phyloP scores from a whole-genome alignment of 2,113 vertebrate species.

The Poicephalus meyeri region DNA sequence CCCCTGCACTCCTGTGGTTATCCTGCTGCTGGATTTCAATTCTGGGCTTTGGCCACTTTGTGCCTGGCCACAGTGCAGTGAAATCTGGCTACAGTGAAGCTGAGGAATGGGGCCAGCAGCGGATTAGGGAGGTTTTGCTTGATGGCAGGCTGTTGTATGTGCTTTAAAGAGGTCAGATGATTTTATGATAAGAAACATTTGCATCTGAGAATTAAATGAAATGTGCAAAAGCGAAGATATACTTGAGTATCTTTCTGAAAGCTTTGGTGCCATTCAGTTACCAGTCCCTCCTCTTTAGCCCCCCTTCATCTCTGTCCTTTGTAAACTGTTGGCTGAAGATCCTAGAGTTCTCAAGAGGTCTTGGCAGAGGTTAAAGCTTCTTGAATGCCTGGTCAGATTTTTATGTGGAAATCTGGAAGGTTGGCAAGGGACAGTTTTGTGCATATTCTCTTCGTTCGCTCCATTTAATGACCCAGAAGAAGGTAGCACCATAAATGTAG shows the following conservation, averaged over 20 bases:
- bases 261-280: neutral
- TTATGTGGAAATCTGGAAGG: constrained; percentile 9
- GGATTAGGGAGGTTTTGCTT: neutral
- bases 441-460: neutral
- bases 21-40: neutral
- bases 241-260: neutral
- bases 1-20: neutral
- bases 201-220: neutral
- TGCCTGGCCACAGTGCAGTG: neutral
- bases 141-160: neutral
- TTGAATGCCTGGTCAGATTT: constrained; percentile 18
- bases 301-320: neutral
- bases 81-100: neutral
- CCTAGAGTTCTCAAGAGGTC: neutral
- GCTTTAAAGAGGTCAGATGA: neutral
- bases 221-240: neutral
- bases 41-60: neutral
- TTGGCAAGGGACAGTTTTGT: neutral
- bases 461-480: neutral
- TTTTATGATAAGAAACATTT: neutral
- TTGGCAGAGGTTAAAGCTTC: constrained; percentile 47
- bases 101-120: neutral
- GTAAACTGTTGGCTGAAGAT: constrained; percentile 22
- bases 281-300: neutral
- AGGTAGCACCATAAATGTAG: neutral